Evolutionary conservation across 2,888 invertebrate genomes (phyloP), one percentile per base, ranked within the genome.

Genomic region (Drosophila pseudotakahashii): DNA sequence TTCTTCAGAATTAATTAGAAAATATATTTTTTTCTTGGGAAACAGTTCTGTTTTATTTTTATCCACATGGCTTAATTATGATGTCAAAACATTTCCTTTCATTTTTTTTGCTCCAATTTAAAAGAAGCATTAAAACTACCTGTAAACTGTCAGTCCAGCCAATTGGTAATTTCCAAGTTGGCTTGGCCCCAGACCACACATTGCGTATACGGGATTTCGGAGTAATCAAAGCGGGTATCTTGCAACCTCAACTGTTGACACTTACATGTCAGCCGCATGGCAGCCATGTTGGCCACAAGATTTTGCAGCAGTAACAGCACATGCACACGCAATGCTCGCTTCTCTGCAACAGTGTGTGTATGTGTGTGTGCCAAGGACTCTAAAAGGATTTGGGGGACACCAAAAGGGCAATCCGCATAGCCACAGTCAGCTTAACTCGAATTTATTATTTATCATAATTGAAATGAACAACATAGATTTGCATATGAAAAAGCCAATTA

Each of bases 231-330:
- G 10, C 32, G 19, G 37, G 23, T 13, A 37, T 44, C 32, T 37
- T 48, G 26, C 36, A 19, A 23, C 23, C 34, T 39, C 13, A 51
- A 39, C 58, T 39, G 50, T 45, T 51, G 69, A 69, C 58, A 68
- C 34, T 47, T 30, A 45, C 69, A 58, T 69, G 58, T 51, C 68
- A 51, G 39, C 34, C 26, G 55, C 48, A 42, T 67, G 48, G 57
- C 45, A 68, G 44, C 37, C 59, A 55, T 57, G 26, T 32, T 37
- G 36, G 44, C 59, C 61, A 61, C 61, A 61, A 39, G 62, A 37
- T 45, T 37, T 39, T 61, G 62, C 45, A n/a, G 30, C 44, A n/a
- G 23, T 34, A 57, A 34, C 42, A 42, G 26, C 16, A 26, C 37
- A 30, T 55, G n/a, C 42, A 42, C 16, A 19, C 5, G 26, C 7